Base-by-base conservation (phyloP, 2,797 vertebrate genomes). In the Enteromius unitaeniatus region DNA sequence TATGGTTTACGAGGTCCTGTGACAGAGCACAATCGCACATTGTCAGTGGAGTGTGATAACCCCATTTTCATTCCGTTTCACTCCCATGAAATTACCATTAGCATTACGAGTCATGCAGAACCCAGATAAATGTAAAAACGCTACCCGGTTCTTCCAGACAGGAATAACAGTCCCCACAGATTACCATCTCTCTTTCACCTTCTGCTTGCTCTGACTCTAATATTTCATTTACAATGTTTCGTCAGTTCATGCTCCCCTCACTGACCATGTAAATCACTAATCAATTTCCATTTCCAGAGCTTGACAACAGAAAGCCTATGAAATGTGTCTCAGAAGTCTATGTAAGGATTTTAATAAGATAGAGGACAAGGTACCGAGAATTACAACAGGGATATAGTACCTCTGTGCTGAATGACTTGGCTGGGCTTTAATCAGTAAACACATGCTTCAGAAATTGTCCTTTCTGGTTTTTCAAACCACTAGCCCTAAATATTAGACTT, bases 241-340 rank as follows among this genome's bases (percentile, higher is more conserved):
- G 96, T 97, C 97, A 97, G 97, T 98, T 99, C 96, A 98, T 97
- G 97, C 97, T 97, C 96, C 96, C 97, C 96, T 96, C 96, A 96
- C 96, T 97, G 97, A 97, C 97, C 97, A 99, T 98, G 97, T 98
- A 99, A 98, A 99, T 98, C 96, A 97, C 96, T 97, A 98, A 99
- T 99, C 97, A 98, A 99, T 99, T 99, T 97, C 97, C 96, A 98
- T 99, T 99, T 97, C 96, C 96, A 97, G 96, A 96, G 95, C 96
- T 96, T 96, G 96, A 97, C 95, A 95, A 95, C 95, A 96, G 96
- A 97, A 96, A 96, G 95, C 96, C 92, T 92, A 91, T 93, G 92
- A 92, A 95, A 93, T 93, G 95, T 94, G 93, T 94, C 95, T 93
- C 93, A 94, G 93, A 94, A 94, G 93, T 89, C 90, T 92, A 92